A percentile compares a stretch with the other conserved stretches of the same genome.
These are phyloP conservation scores for Chloroclysta siterata DNA, from an alignment of 2,888 invertebrate genomes.

Conservation along the genomic window DNA sequence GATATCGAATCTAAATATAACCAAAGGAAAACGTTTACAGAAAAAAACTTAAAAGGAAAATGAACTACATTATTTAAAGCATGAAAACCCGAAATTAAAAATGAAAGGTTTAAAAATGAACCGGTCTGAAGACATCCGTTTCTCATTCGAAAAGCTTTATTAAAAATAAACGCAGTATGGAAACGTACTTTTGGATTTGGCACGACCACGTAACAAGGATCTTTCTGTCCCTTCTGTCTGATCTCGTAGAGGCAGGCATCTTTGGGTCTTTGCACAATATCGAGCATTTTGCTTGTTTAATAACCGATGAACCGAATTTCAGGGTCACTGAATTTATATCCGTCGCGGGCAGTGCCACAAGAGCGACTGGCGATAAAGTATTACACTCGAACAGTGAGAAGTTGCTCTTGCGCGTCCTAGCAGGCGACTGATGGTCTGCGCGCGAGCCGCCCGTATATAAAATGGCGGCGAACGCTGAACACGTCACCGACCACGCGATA, in stretches of 20 bases:
- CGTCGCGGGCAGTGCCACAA: slow-evolving; percentile 59
- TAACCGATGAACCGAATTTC: slow-evolving; percentile 52
- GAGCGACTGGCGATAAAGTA: slow-evolving; percentile 57
- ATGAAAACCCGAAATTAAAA: slow-evolving; percentile 16
- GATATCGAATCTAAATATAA: background rate
- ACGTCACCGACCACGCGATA: slow-evolving; percentile 79
- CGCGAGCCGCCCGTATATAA: slow-evolving; percentile 80
- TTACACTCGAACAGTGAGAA: slow-evolving; percentile 45
- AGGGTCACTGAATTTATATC: slow-evolving; percentile 56
- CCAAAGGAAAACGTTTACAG: background rate
- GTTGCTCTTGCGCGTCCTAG: slow-evolving; percentile 66
- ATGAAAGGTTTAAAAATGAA: slow-evolving; percentile 23
- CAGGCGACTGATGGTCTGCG: slow-evolving; percentile 88
- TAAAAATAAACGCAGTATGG: slow-evolving; percentile 35
- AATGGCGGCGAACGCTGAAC: slow-evolving; percentile 75
- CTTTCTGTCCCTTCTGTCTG: slow-evolving; percentile 87
- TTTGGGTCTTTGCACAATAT: slow-evolving; percentile 72
- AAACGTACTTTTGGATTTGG: slow-evolving; percentile 87
- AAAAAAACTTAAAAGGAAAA: background rate
- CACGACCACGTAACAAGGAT: slow-evolving; percentile 89
- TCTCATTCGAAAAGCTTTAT: slow-evolving; percentile 15
- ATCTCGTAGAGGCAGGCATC: slow-evolving; percentile 88
- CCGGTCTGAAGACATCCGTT: slow-evolving; percentile 15
- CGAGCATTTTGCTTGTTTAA: slow-evolving; percentile 61
- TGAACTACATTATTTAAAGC: background rate